These are phyloP conservation scores for Epizoanthus scotinus DNA, from an alignment of 92 coral and sea anemone genomes.

Conservation along the genomic window DNA sequence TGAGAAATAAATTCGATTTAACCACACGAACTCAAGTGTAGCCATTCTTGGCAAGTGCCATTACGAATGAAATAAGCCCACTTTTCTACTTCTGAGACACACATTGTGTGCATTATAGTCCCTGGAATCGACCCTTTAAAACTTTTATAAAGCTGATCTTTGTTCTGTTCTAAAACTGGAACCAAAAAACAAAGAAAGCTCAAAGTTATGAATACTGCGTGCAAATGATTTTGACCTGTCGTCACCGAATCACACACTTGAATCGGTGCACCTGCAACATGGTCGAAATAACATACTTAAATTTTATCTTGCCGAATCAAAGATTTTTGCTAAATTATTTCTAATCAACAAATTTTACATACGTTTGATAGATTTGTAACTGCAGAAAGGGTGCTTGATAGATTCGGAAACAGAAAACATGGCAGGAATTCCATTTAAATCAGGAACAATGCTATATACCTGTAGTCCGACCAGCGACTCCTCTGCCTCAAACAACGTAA, in stretches of 20 bases:
- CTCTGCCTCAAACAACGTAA: background rate
- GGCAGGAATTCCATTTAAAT: no score
- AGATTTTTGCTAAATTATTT: background rate
- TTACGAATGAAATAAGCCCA: background rate
- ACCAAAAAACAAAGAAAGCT: conserved; percentile 25
- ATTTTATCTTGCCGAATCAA: background rate
- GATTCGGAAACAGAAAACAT: no score
- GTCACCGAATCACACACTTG: conserved; percentile 10
- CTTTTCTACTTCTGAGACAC: background rate
- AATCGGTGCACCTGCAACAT: conserved; percentile 33
- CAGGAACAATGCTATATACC: no score
- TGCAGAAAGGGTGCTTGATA: no score
- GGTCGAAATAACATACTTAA: background rate
- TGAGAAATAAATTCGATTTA: background rate
- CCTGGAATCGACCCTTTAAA: conserved; percentile 1
- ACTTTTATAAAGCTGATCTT: conserved; percentile 22
- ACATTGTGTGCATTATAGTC: background rate
- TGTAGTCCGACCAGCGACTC: no score
- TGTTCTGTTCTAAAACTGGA: conserved; percentile 16
- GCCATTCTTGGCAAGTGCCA: background rate
- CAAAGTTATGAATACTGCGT: conserved; percentile 1
- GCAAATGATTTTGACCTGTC: background rate
- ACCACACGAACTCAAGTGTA: background rate
- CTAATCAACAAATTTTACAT: no score
- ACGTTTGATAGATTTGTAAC: no score